Conservation (phyloP, 2,888 invertebrate genomes). For the Heteromyza rotundicornis region DNA sequence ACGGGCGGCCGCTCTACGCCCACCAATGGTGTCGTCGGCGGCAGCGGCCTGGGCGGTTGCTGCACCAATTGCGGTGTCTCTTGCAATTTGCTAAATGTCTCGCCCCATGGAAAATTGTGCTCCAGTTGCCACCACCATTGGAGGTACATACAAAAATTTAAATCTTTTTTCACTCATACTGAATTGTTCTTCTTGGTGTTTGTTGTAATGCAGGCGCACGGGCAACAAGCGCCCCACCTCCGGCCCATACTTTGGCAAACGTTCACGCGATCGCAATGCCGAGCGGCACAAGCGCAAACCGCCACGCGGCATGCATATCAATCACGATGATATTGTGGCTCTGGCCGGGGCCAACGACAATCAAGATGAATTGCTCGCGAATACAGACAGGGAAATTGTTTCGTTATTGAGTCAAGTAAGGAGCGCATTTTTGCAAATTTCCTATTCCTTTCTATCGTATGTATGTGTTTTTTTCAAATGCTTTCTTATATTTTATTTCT, state of each 20-base stretch:
- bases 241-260: slow-evolving; percentile 66
- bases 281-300: slow-evolving; percentile 80
- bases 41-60: slow-evolving; percentile 50
- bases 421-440: slow-evolving; percentile 41
- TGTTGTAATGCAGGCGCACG: slow-evolving; percentile 70
- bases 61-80: slow-evolving; percentile 72
- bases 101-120: slow-evolving; percentile 80
- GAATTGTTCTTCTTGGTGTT: slow-evolving; percentile 1
- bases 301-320: slow-evolving; percentile 96
- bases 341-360: slow-evolving; percentile 70
- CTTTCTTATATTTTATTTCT: slow-evolving; percentile 6
- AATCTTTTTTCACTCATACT: neutral
- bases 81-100: slow-evolving; percentile 76
- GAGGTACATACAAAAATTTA: slow-evolving; percentile 67
- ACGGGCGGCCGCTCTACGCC: slow-evolving; percentile 27
- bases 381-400: slow-evolving; percentile 92
- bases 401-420: slow-evolving; percentile 96
- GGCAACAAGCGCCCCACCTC: slow-evolving; percentile 81
- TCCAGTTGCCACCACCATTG: slow-evolving; percentile 85
- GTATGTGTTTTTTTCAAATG: neutral
- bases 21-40: slow-evolving; percentile 18
- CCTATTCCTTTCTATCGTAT: no score
- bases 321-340: slow-evolving; percentile 93
- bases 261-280: slow-evolving; percentile 58
- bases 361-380: slow-evolving; percentile 81